These are phyloP conservation scores for Bombycilla garrulus DNA, from an alignment of 2,113 vertebrate species.

Conservation along the genomic window DNA sequence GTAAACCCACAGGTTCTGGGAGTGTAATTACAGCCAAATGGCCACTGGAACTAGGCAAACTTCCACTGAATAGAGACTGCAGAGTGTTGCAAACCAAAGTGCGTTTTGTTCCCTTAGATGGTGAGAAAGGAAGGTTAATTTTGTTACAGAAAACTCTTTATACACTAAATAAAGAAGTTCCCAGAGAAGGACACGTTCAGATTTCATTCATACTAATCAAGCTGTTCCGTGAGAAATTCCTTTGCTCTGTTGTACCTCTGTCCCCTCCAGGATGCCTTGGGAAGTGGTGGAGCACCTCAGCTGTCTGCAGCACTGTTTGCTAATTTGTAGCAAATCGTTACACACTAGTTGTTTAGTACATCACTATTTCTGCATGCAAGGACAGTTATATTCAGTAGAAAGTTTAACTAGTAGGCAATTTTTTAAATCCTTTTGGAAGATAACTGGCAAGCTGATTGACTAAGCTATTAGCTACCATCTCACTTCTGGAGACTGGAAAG, in stretches of 20 bases:
- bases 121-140: background rate
- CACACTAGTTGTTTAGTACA: background rate
- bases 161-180: background rate
- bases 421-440: background rate
- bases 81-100: background rate
- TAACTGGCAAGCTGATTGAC: background rate
- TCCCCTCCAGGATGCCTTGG: background rate
- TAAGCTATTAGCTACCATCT: background rate
- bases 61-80: constrained; percentile 35
- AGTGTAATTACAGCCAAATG: background rate
- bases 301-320: background rate
- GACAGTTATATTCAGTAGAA: constrained; percentile 47
- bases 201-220: background rate
- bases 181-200: background rate
- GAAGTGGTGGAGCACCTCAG: background rate
- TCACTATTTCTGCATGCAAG: constrained; percentile 42
- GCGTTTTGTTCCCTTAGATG: background rate
- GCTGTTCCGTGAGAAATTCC: background rate
- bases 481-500: background rate
- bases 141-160: background rate
- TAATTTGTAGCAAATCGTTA: background rate
- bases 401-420: constrained; percentile 5
- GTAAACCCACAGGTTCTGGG: background rate
- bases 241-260: background rate
- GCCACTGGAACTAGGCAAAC: background rate